These are phyloP conservation scores for Euura lappo DNA, from an alignment of 1,140 invertebrate genomes.

Conservation along the genomic window DNA sequence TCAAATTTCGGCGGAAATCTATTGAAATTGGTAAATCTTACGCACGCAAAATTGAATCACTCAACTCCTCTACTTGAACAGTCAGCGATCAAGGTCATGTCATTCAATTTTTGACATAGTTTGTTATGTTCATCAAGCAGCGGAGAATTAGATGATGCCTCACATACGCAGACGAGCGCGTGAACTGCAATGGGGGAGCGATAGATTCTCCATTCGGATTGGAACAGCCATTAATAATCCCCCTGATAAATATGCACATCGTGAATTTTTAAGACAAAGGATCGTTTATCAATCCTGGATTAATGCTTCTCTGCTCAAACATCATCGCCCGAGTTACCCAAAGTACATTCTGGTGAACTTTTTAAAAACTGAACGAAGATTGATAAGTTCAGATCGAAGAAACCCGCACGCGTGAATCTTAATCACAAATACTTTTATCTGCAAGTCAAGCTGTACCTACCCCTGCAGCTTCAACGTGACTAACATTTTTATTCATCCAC, in stretches of 20 bases:
- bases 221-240: neutral
- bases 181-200: neutral
- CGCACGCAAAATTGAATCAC: too few relatives aligned
- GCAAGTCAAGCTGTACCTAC: neutral
- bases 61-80: too few relatives aligned
- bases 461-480: too few relatives aligned
- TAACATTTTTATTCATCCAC: too few relatives aligned
- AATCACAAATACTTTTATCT: neutral
- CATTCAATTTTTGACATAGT: too few relatives aligned
- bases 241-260: constrained; percentile 8
- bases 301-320: neutral
- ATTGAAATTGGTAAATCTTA: too few relatives aligned
- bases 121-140: neutral
- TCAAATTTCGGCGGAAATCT: too few relatives aligned
- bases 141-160: neutral
- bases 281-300: constrained; percentile 9
- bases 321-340: neutral
- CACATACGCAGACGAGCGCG: neutral
- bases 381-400: neutral
- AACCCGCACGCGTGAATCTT: neutral
- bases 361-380: neutral
- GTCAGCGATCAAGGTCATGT: too few relatives aligned
- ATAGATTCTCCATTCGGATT: neutral
- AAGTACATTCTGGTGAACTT: neutral
- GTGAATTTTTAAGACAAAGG: neutral